A percentile compares a stretch with the other conserved stretches of the same genome.
phyloP scores from a whole-genome alignment of 2,888 invertebrate genomes.

The Aphidoletes aphidimyza region DNA sequence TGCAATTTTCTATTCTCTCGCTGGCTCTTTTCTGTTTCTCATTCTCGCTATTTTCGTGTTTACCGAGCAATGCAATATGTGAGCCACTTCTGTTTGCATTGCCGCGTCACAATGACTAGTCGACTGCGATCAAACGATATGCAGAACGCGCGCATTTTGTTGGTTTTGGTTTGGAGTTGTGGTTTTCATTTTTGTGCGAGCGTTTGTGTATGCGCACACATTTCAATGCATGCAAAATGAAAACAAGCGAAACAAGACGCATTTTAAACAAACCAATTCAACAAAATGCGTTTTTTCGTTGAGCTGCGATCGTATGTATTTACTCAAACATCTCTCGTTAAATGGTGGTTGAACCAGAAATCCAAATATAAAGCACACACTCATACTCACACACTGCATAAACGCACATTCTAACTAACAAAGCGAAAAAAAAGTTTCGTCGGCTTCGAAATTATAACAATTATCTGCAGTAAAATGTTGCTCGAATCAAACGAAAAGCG shows the following conservation, averaged over 20 bases:
- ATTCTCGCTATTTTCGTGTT: no score
- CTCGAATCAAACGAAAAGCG: neutral
- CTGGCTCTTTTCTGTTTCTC: neutral
- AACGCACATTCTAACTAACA: neutral
- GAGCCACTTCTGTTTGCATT: neutral
- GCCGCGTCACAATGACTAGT: neutral
- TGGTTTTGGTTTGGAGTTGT: no score
- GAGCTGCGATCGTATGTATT: no score
- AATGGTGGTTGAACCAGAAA: no score
- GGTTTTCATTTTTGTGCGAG: neutral
- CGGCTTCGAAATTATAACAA: slow-evolving; percentile 15
- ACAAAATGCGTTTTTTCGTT: neutral
- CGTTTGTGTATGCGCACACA: neutral
- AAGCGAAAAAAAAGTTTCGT: neutral
- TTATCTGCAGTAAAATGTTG: slow-evolving; percentile 4
- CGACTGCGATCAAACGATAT: neutral
- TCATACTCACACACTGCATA: neutral
- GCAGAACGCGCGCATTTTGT: neutral
- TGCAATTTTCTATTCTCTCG: slow-evolving; percentile 8
- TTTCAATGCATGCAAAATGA: neutral
- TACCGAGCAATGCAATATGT: neutral
- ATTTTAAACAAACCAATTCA: neutral
- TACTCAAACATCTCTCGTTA: no score
- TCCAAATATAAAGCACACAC: no score
- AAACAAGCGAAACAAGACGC: neutral